These are phyloP conservation scores for Dreissena polymorpha DNA, from an alignment of 1,140 invertebrate genomes.

Conservation along the genomic window DNA sequence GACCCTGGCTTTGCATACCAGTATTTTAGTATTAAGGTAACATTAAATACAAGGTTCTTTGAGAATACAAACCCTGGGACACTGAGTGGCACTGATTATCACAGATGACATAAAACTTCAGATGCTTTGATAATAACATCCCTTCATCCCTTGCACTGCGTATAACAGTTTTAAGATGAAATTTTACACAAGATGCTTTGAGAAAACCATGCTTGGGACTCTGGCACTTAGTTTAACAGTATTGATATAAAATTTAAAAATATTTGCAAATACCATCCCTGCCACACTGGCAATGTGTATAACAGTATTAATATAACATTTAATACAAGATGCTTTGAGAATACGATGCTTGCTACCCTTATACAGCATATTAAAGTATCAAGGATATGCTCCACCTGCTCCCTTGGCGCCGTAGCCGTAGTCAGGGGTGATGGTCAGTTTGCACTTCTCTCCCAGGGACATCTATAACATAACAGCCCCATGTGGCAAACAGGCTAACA, in stretches of 20 bases:
- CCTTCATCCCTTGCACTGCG: too few species aligned
- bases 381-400: constrained; percentile 86
- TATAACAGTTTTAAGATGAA: too few species aligned
- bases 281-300: not conserved
- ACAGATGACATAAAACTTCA: too few species aligned
- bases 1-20: not conserved
- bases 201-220: too few species aligned
- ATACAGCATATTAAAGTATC: not conserved
- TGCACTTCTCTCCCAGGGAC: constrained; percentile 92
- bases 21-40: not conserved
- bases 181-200: too few species aligned
- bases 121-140: too few species aligned
- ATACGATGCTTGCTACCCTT: not conserved
- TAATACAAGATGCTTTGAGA: not conserved
- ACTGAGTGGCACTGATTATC: too few species aligned
- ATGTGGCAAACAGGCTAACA: too few species aligned
- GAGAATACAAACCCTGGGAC: not conserved
- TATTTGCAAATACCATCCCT: not conserved
- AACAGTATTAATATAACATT: not conserved
- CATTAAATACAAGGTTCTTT: not conserved
- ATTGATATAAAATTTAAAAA: too few species aligned
- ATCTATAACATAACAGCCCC: constrained; percentile 84
- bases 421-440: constrained; percentile 90
- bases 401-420: constrained; percentile 94
- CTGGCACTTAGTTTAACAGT: too few species aligned